Conservation (phyloP, 2,113 vertebrate genomes). For the Hydrochoerus hydrochaeris region DNA sequence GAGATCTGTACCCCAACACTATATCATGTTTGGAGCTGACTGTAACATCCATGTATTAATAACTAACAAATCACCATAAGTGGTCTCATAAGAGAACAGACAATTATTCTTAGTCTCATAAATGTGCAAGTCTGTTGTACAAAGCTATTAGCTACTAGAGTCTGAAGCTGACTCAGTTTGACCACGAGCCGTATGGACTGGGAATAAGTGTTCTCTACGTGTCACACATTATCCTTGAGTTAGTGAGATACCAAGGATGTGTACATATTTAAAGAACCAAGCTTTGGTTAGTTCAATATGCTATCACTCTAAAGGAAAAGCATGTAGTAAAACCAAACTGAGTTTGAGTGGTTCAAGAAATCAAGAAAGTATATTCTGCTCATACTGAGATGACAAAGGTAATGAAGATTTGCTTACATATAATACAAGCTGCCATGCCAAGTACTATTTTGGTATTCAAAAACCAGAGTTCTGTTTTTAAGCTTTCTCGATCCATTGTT, state of each 20-base stretch:
- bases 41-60: background rate
- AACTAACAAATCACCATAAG: background rate
- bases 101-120: background rate
- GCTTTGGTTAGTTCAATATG: background rate
- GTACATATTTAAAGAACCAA: background rate
- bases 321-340: background rate
- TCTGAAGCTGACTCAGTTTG: background rate
- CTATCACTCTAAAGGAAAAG: background rate
- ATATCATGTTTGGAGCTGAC: background rate
- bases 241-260: background rate
- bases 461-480: background rate
- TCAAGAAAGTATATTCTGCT: background rate
- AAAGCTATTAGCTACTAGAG: too few species aligned
- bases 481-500: background rate
- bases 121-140: background rate
- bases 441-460: background rate
- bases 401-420: background rate
- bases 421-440: background rate
- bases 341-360: background rate
- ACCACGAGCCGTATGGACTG: background rate
- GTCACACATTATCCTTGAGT: background rate
- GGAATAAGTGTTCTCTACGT: background rate
- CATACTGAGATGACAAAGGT: background rate
- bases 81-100: background rate
- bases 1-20: background rate